Conservation (phyloP, 1,140 invertebrate species). For the Apolygus lucorum region DNA sequence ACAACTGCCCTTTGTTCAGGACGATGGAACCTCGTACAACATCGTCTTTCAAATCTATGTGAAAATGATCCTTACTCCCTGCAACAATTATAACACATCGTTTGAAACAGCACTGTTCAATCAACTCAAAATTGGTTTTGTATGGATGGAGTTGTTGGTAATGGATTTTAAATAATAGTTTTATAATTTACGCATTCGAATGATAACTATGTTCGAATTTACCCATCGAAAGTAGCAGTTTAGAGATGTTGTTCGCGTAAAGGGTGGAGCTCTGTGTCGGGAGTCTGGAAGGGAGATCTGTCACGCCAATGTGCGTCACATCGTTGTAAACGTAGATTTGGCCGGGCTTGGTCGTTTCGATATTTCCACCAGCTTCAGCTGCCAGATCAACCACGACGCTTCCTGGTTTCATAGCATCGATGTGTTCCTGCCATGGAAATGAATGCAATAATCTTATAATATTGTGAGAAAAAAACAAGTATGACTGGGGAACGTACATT, state of each 20-base stretch:
- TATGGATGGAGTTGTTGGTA: no score
- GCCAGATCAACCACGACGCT: constrained; percentile 84
- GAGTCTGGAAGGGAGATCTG: constrained; percentile 73
- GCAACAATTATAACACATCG: constrained; percentile 23
- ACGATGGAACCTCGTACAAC: constrained; percentile 76
- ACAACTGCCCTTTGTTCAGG: constrained; percentile 57
- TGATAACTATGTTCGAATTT: constrained; percentile 27
- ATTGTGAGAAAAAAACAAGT: constrained; percentile 20
- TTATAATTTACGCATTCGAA: no score
- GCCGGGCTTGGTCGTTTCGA: constrained; percentile 74
- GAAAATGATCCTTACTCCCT: constrained; percentile 64
- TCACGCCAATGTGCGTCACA: constrained; percentile 76
- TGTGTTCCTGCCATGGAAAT: constrained; percentile 53
- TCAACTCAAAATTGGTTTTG: no score
- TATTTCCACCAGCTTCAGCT: constrained; percentile 80
- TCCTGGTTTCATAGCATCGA: constrained; percentile 77
- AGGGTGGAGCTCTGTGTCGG: constrained; percentile 79
- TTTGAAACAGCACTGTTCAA: no score
- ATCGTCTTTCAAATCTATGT: constrained; percentile 75
- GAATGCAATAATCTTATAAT: not conserved
- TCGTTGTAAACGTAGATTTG: constrained; percentile 65
- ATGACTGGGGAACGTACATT: no score
- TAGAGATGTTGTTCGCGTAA: constrained; percentile 85
- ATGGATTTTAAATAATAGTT: no score
- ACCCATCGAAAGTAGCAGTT: constrained; percentile 73